Conservation (phyloP, 2,113 vertebrate species). For the Circaetus gallicus region DNA sequence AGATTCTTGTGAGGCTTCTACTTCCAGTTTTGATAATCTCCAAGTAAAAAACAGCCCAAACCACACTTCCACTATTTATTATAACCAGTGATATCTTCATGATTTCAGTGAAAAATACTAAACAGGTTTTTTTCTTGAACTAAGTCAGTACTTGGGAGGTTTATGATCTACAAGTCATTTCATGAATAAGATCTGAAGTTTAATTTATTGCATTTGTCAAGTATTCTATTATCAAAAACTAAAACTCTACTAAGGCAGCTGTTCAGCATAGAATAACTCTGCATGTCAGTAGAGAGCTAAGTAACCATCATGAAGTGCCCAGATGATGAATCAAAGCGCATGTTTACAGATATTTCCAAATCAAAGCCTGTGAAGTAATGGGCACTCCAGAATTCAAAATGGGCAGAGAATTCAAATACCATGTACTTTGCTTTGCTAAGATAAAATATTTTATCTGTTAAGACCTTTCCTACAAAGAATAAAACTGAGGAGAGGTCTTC, state of each 20-base stretch:
- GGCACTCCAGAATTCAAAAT: not conserved
- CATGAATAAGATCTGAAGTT: not conserved
- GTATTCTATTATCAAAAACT: not conserved
- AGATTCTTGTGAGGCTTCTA: not conserved
- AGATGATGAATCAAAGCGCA: not conserved
- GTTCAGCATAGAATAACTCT: not conserved
- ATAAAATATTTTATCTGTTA: not conserved
- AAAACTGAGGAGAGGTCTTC: not conserved
- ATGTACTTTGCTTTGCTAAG: not conserved
- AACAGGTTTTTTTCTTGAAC: not conserved
- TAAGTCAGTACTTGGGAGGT: not conserved
- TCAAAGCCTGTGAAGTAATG: not conserved
- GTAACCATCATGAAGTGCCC: not conserved
- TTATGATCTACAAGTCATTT: not conserved
- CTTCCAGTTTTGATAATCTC: not conserved
- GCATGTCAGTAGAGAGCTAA: not conserved
- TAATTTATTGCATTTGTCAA: not conserved
- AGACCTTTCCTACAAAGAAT: not conserved
- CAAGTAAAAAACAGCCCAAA: not conserved
- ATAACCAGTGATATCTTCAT: not conserved
- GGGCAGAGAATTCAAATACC: not conserved
- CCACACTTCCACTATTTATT: not conserved
- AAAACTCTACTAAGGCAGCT: not conserved
- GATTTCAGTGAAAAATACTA: not conserved
- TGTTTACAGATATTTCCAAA: not conserved